phyloP scores from a whole-genome alignment of 2,888 invertebrate genomes.

The Pecten maximus region DNA sequence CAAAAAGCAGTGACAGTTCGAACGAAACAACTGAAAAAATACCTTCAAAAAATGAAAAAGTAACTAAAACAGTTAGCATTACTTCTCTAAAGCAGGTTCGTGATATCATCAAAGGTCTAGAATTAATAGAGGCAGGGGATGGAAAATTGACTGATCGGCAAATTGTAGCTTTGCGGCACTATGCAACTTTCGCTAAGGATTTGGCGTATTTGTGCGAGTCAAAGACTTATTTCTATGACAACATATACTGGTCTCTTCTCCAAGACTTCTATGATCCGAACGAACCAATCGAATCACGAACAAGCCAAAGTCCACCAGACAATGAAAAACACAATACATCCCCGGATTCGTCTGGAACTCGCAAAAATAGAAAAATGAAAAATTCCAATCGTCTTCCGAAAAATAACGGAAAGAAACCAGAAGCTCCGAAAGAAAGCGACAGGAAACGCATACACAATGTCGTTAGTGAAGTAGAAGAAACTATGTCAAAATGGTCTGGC shows the following conservation, averaged over 20 bases:
- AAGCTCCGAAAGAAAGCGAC: slow-evolving; percentile 14
- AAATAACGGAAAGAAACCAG: not conserved
- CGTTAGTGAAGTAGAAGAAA: slow-evolving; percentile 67
- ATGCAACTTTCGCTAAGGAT: slow-evolving; percentile 74
- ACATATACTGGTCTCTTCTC: slow-evolving; percentile 71
- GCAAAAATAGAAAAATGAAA: slow-evolving; percentile 13
- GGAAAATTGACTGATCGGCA: slow-evolving; percentile 60
- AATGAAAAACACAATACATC: slow-evolving; percentile 35
- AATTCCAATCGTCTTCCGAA: slow-evolving; percentile 10
- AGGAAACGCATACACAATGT: slow-evolving; percentile 51
- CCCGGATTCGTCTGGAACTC: not conserved
- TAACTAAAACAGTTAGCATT: slow-evolving; percentile 55
- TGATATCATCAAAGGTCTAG: slow-evolving; percentile 55
- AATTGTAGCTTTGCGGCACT: slow-evolving; percentile 63
- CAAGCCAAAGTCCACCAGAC: not conserved
- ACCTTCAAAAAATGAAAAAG: not conserved
- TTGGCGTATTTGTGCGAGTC: slow-evolving; percentile 69
- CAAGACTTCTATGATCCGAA: slow-evolving; percentile 72
- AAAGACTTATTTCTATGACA: slow-evolving; percentile 76
- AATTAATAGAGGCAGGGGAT: slow-evolving; percentile 50
- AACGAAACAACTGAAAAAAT: not conserved
- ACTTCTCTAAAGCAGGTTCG: slow-evolving; percentile 61
- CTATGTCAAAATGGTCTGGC: slow-evolving; percentile 72
- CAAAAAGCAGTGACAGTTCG: not conserved
- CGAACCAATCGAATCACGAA: slow-evolving; percentile 46